phyloP scores from a whole-genome alignment of 2,797 vertebrate genomes.

The Trachurus trachurus region DNA sequence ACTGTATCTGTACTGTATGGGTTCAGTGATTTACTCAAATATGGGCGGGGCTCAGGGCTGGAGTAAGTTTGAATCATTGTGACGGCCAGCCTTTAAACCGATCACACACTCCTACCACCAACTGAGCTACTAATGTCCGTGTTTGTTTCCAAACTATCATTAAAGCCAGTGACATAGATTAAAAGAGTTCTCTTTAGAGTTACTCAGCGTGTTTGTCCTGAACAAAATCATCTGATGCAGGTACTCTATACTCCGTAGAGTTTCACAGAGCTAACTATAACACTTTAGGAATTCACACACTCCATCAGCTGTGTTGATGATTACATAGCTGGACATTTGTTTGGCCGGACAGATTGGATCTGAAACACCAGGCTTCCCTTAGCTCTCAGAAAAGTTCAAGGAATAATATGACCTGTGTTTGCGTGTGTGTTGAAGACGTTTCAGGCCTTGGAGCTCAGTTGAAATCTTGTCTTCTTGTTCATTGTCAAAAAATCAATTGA shows the following conservation, averaged over 20 bases:
- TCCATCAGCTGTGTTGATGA: constrained; percentile 1
- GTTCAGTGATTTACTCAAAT: neutral
- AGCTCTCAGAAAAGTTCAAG: neutral
- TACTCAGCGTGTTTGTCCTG: neutral
- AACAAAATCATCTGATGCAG: neutral
- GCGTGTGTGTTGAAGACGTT: neutral
- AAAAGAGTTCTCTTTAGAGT: neutral
- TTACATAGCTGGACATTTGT: neutral
- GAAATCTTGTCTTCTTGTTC: neutral
- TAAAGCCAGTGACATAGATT: neutral
- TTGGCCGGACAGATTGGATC: neutral
- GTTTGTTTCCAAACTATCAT: neutral
- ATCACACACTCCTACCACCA: neutral
- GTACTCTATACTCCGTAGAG: neutral
- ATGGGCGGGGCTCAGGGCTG: too few species aligned
- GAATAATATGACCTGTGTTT: neutral
- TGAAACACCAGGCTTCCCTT: neutral
- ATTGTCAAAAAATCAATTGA: neutral
- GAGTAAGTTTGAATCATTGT: neutral
- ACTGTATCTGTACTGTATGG: too few species aligned
- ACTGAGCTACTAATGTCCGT: neutral
- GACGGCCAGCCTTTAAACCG: neutral
- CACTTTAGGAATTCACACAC: neutral
- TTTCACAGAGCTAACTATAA: neutral
- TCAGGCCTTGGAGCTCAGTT: neutral